These are phyloP conservation scores for Python bivittatus DNA, from an alignment of 2,113 vertebrate genomes.

Conservation along the genomic window DNA sequence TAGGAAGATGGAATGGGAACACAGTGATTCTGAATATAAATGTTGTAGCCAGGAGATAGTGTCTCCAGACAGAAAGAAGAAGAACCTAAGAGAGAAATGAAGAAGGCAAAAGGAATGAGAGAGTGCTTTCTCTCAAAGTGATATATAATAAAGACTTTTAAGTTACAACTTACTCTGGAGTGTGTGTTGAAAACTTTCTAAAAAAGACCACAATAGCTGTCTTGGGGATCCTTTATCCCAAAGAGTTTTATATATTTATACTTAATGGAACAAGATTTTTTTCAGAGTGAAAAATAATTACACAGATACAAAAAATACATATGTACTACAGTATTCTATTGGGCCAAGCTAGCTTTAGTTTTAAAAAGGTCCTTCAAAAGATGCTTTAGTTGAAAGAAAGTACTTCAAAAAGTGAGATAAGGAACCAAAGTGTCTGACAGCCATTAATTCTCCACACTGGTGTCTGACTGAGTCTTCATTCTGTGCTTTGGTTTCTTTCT, in stretches of 20 bases:
- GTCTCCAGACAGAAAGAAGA: too few relatives aligned
- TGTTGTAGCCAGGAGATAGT: neutral
- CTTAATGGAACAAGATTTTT: neutral
- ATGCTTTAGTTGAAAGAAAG: neutral
- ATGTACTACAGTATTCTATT: neutral
- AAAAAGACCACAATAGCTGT: neutral
- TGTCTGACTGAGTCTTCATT: neutral
- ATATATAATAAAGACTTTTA: neutral
- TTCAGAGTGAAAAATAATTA: neutral
- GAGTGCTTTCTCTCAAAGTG: neutral
- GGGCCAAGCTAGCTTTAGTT: neutral
- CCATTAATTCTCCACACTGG: neutral
- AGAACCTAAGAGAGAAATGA: too few relatives aligned
- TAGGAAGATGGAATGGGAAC: neutral
- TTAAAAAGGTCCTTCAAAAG: neutral
- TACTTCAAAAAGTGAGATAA: neutral
- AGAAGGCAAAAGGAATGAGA: too few relatives aligned
- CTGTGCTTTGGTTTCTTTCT: neutral
- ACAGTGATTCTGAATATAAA: neutral
- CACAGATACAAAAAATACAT: neutral
- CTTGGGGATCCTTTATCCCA: neutral
- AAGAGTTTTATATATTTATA: neutral
- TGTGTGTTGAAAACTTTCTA: neutral
- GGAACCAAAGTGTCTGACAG: neutral
- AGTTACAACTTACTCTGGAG: neutral